Evolutionary conservation across 30 jellyfish, hydroid and myxozoan genomes (phyloP).

Genomic region (Haliclystus octoradiatus): DNA sequence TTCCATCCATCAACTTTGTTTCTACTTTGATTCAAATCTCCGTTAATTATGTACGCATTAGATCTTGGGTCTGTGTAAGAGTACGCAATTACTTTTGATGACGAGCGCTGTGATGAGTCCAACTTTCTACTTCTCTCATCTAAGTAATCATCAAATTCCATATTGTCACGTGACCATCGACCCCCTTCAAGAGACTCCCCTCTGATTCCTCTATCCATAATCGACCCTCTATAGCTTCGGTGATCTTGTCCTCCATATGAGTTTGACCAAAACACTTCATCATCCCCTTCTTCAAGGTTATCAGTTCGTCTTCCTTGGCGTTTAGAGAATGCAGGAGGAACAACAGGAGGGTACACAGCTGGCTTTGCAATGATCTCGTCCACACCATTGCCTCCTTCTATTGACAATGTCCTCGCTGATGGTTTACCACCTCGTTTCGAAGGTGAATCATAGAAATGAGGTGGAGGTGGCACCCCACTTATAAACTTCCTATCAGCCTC

Average conservation of each 20-base stretch:
- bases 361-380: constrained; percentile 1
- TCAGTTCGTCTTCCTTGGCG: neutral
- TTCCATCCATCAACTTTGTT: neutral
- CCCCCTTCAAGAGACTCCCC: no score
- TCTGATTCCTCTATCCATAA: no score
- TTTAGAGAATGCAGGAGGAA: neutral
- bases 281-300: neutral
- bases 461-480: constrained; percentile 1
- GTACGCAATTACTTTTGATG: neutral
- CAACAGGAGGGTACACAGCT: neutral
- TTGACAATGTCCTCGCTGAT: neutral
- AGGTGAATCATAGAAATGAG: neutral
- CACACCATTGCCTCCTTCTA: neutral
- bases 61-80: neutral
- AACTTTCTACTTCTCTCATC: neutral
- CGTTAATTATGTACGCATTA: neutral
- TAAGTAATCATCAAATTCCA: neutral
- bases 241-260: no score
- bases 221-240: no score
- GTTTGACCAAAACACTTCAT: neutral
- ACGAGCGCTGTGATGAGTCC: neutral
- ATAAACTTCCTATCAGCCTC: neutral
- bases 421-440: neutral
- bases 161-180: neutral
- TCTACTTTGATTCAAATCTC: neutral